phyloP scores from a whole-genome alignment of 2,888 invertebrate genomes.

The Stenchaetothrips biformis region DNA sequence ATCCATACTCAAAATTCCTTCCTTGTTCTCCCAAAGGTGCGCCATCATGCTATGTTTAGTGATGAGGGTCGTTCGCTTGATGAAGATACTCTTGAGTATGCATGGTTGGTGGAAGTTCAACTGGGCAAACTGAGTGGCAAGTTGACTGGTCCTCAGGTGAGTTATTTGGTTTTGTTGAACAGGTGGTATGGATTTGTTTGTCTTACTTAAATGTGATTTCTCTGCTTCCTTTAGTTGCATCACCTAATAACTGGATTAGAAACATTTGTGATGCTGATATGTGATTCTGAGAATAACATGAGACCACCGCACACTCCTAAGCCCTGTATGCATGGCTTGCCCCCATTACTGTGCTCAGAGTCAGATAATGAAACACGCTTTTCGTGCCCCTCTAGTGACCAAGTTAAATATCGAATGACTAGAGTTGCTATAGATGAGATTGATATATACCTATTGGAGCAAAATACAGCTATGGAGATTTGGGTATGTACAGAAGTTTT shows the following conservation, averaged over 20 bases:
- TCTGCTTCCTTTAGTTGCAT: constrained; percentile 55
- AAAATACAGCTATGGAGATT: constrained; percentile 77
- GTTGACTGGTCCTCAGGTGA: constrained; percentile 74
- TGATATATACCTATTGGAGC: constrained; percentile 86
- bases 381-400: constrained; percentile 69
- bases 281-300: constrained; percentile 85
- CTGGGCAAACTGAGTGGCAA: constrained; percentile 90
- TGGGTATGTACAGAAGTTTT: constrained; percentile 55
- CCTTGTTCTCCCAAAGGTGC: constrained; percentile 51
- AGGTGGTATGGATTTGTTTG: not conserved
- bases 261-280: constrained; percentile 76
- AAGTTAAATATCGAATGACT: constrained; percentile 91
- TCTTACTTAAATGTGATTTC: not conserved
- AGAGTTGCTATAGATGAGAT: constrained; percentile 82
- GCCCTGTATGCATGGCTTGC: constrained; percentile 73
- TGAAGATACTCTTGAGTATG: constrained; percentile 94
- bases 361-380: constrained; percentile 54
- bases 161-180: constrained; percentile 26
- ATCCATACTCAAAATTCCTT: constrained; percentile 39
- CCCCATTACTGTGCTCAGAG: constrained; percentile 63
- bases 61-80: constrained; percentile 83
- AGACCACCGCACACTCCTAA: constrained; percentile 74
- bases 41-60: constrained; percentile 96
- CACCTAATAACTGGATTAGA: constrained; percentile 84
- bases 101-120: constrained; percentile 93